A percentile compares a stretch with the other conserved stretches of the same genome.
Conservation (phyloP, 2,797 vertebrate genomes). For the Molossus molossus region DNA sequence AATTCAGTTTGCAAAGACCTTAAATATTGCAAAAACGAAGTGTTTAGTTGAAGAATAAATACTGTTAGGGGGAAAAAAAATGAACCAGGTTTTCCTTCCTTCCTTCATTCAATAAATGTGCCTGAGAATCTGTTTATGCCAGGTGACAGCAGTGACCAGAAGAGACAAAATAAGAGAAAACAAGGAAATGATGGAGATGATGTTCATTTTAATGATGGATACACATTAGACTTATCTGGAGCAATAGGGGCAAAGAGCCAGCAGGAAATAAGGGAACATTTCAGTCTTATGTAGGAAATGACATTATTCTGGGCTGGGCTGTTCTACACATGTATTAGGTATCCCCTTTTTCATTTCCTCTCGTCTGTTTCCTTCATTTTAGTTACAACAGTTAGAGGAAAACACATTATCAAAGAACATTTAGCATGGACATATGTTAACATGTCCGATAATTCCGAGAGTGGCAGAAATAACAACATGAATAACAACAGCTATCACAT, state of each 20-base stretch:
- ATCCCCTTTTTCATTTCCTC: background rate
- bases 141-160: background rate
- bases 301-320: background rate
- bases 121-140: background rate
- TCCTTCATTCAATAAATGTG: background rate
- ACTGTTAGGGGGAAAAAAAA: background rate
- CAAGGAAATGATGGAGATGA: background rate
- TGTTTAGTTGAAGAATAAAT: slow-evolving; percentile 29
- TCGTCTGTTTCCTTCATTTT: slow-evolving; percentile 18
- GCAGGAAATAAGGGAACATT: background rate
- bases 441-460: background rate
- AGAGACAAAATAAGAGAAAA: background rate
- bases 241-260: background rate
- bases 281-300: background rate
- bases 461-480: background rate
- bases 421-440: background rate
- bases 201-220: background rate
- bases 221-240: background rate
- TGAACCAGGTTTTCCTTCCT: background rate
- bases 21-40: background rate
- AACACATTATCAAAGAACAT: background rate
- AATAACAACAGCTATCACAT: background rate
- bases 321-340: background rate
- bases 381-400: background rate
- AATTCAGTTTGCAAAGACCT: background rate